Evolutionary conservation across 2,797 vertebrate genomes (phyloP).

Genomic region (Calcarius lapponicus): DNA sequence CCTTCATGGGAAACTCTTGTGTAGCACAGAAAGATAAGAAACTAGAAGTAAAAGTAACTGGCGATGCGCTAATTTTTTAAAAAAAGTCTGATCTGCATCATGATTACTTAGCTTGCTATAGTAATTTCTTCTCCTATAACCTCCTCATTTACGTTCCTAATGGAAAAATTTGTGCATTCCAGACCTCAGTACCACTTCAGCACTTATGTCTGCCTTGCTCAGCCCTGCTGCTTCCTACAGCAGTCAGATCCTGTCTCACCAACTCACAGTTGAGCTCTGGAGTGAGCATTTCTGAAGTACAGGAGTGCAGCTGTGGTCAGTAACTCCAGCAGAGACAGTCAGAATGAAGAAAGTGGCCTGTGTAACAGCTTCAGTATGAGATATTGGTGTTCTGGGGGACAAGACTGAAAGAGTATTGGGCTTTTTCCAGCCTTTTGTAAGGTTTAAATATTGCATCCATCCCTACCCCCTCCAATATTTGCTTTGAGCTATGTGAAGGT

Average conservation of each 20-base stretch:
- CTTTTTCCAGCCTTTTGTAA: neutral
- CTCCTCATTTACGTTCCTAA: neutral
- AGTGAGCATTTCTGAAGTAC: neutral
- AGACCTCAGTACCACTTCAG: neutral
- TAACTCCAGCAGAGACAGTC: neutral
- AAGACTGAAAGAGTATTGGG: neutral
- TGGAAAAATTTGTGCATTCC: neutral
- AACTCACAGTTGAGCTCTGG: accelerated
- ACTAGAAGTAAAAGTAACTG: neutral
- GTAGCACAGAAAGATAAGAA: neutral
- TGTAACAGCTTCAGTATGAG: neutral
- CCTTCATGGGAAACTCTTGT: neutral
- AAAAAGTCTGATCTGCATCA: neutral
- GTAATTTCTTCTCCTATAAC: neutral
- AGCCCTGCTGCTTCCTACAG: neutral
- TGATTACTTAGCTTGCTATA: neutral
- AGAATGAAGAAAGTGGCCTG: neutral
- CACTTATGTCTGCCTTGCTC: neutral
- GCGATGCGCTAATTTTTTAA: neutral
- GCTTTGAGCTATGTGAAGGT: neutral
- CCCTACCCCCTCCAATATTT: neutral
- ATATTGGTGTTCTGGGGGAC: neutral
- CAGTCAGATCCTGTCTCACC: neutral
- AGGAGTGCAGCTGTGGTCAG: neutral
- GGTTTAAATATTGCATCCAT: neutral